phyloP scores from a whole-genome alignment of 1,140 invertebrate genomes.

The Zaprionus kolodkinae region DNA sequence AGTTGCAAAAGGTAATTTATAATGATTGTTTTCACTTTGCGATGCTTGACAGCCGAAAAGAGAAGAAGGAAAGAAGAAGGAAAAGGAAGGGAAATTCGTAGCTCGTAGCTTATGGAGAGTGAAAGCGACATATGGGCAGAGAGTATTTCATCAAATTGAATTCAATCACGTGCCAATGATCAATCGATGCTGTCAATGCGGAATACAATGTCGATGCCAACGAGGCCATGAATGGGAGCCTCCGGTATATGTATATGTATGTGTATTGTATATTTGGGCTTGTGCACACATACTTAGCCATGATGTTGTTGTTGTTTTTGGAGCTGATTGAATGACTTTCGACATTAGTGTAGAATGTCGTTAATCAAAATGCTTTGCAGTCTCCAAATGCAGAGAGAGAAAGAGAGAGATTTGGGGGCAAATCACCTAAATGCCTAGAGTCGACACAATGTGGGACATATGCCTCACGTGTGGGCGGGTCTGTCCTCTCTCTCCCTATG shows the following conservation, averaged over 20 bases:
- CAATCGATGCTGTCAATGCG: conserved; percentile 75
- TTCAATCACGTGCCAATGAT: conserved; percentile 82
- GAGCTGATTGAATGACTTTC: conserved; percentile 78
- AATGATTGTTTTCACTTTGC: conserved; percentile 29
- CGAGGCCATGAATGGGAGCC: conserved; percentile 63
- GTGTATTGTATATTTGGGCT: neutral
- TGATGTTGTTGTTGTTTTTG: conserved; percentile 36
- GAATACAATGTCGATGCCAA: conserved; percentile 61
- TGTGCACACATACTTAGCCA: conserved; percentile 14
- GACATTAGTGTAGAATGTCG: conserved; percentile 77
- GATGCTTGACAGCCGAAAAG: neutral
- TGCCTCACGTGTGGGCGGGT: conserved; percentile 24
- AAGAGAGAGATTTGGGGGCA: conserved; percentile 26
- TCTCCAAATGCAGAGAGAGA: conserved; percentile 3
- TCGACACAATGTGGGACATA: conserved; percentile 51
- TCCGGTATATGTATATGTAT: conserved; percentile 12
- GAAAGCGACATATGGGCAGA: conserved; percentile 70
- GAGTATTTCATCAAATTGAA: conserved; percentile 78
- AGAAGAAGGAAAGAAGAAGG: neutral
- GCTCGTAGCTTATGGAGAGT: conserved; percentile 9
- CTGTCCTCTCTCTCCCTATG: neutral
- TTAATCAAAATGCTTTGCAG: conserved; percentile 73
- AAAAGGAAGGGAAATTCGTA: conserved; percentile 15
- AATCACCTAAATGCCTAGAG: conserved; percentile 41
- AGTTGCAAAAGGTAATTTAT: conserved; percentile 54